Evolutionary conservation across 2,797 vertebrate genomes (phyloP), one percentile per base, ranked within the genome.

Genomic region (Luscinia luscinia): DNA sequence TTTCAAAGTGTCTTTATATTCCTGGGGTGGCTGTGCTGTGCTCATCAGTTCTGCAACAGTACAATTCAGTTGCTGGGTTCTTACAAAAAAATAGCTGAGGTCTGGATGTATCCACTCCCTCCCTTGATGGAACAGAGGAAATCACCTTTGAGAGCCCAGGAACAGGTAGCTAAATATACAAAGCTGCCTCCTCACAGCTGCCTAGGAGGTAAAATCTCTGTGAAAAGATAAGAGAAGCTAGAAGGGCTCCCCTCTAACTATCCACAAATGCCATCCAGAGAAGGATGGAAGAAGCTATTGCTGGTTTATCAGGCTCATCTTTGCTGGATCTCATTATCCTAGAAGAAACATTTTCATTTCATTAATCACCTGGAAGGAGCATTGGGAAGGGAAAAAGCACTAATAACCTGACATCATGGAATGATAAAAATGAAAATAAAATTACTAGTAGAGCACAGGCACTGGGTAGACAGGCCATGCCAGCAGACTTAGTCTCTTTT

Each of bases 381-480:
- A 52, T 13, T 77, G 36, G 12, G 48, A 90, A 87, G 34, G 15
- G 21, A 2, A 36, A 80, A 77, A 55, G 12, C 19, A 20, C 38
- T 84, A 95, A 61, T 45, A 80, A 77, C 13, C 48, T 58, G 43
- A 32, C 43, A 59, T 55, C 26, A 51, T 3, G 13, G 48, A 58
- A 92, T 32, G n/a, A 76, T 19, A 69, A 61, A 88, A 87, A 78
- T 68, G 46, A 78, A 89, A 79, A 57, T 69, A 7, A 78, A 81
- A 92, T 78, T 46, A 64, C 22, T 46, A 49, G 36, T 40, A 72
- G 52, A 57, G 43, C 59, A 91, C 22, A 62, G 59, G n/a, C 73
- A 28, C 36, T 51, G 63, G 30, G 58, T 66, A 58, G 1, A 6
- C 34, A 49, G 0, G 0, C 12, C 1, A 0, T 48, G 45, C 36